Base-by-base conservation (phyloP, 2,888 invertebrate genomes). In the Erebia ligea region DNA sequence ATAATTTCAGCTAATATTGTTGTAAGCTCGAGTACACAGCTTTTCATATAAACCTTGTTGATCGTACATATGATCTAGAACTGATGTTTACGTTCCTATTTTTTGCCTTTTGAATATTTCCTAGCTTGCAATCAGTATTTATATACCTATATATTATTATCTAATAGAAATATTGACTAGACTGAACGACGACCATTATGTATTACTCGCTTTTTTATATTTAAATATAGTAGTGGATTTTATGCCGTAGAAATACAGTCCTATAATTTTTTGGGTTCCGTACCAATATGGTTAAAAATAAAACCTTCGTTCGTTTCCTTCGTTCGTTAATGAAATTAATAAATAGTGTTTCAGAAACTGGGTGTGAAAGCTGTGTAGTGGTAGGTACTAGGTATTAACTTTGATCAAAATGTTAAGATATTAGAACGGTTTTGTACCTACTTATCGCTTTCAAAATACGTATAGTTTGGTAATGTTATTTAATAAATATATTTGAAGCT, bases 1-100 rank as follows among this genome's bases (percentile, higher is more conserved):
- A 34, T 34, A 34, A 34, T 34, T 34, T 34, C 34, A 34, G 34
- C 34, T 34, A 6, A 1, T 34, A 34, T 6, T 34, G 34, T 6
- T 34, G 34, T 45, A 11, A 45, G 45, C 45, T 11, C 13, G 13
- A 13, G 45, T 45, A 45, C 45, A 54, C 10, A 10, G 10, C 10
- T 54, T 54, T 54, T 54, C 54, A 17, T 50, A 67, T 45, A 65
- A 66, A 52, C 52, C 45, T 50, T 34, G 13, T 74, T 69, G 75
- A 76, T 76, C 76, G 64, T 68, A 73, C 57, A 68, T 65, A 68
- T 81, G 90, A 90, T 91, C 90, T 84, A 86, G 91, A 86, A 92
- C 92, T 92, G 92, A 92, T 81, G 82, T 83, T 82, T 85, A 84
- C 86, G 92, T 92, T 92, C 92, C 92, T 92, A 92, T 91, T 86